Percentiles rank a stretch among this genome's conserved stretches.
phyloP scores from a whole-genome alignment of 1,140 invertebrate genomes.

The Linepithema humile region DNA sequence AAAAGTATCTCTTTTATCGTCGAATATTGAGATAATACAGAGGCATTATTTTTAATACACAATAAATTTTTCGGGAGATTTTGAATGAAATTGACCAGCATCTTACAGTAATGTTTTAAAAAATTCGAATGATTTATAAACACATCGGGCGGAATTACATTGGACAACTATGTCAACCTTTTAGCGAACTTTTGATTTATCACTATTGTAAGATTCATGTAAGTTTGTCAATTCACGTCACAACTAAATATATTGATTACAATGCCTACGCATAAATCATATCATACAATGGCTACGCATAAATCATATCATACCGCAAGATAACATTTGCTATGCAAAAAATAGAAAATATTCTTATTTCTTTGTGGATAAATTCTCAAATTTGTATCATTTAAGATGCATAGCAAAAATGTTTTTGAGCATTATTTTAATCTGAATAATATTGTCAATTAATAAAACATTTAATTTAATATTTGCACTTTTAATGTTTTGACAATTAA shows the following conservation, averaged over 20 bases:
- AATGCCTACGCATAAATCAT: background rate
- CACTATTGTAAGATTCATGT: background rate
- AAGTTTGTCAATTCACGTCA: background rate
- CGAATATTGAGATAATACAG: background rate
- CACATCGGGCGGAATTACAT: background rate
- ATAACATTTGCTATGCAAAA: background rate
- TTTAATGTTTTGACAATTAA: no score
- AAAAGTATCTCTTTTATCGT: background rate
- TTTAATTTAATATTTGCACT: no score
- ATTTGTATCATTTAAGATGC: no score
- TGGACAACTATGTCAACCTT: background rate
- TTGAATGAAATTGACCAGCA: background rate
- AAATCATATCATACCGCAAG: no score
- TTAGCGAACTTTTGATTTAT: slow-evolving; percentile 19
- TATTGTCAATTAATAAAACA: no score
- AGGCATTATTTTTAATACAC: background rate
- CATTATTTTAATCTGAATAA: no score
- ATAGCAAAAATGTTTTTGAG: no score
- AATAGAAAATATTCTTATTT: no score
- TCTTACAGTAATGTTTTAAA: background rate
- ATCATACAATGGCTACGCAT: background rate
- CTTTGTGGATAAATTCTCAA: no score
- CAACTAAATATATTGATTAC: background rate
- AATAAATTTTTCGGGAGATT: slow-evolving; percentile 2
- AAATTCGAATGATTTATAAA: slow-evolving; percentile 17